Base-by-base conservation (phyloP, 2,113 vertebrate species). In the Heterotilapia buettikoferi region DNA sequence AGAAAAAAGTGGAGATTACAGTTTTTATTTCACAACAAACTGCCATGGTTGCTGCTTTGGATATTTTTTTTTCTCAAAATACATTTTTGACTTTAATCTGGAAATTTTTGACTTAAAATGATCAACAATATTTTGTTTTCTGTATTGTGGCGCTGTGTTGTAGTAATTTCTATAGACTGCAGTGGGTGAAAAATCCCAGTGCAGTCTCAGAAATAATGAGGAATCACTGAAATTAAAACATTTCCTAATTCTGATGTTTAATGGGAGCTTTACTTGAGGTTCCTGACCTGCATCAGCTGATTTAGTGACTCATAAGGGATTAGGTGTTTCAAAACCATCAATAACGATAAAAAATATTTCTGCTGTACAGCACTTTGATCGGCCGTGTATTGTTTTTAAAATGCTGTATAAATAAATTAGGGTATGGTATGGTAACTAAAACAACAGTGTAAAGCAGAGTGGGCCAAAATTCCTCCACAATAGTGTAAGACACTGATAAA, bases 311-410 rank as follows among this genome's bases (percentile, higher is more conserved):
- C 61, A 36, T 66, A 66, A 36, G 18, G 31, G 0, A 36, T 66
- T 36, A 36, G 31, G 18, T 66, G 61, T 36, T 66, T 66, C 31
- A 66, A 66, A 66, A 0, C 31, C 31, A 66, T 66, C 61, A 66
- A 66, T 43, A 40, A 71, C 2, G 9, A 36, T 36, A 63, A 63
- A 36, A 63, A n/a, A n/a, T 38, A 38, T 66, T 5, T 66, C 33
- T 38, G 33, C 2, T 66, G 3, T 66, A 38, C 61, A 38, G 61
- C 31, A 66, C 2, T 66, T 66, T 38, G 61, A 19, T 38, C 6
- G 0, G 6, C 4, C 0, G 2, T 21, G 33, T 66, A n/a, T 66
- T 66, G 33, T 13, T 66, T 66, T 12, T 38, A n/a, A 66, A 66
- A 11, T 66, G 31, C 18, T 38, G 18, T 66, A 66, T 66, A 2